A percentile compares a stretch with the other conserved stretches of the same genome.
Evolutionary conservation across 2,113 vertebrate species (phyloP).

Genomic region (Bufo bufo): DNA sequence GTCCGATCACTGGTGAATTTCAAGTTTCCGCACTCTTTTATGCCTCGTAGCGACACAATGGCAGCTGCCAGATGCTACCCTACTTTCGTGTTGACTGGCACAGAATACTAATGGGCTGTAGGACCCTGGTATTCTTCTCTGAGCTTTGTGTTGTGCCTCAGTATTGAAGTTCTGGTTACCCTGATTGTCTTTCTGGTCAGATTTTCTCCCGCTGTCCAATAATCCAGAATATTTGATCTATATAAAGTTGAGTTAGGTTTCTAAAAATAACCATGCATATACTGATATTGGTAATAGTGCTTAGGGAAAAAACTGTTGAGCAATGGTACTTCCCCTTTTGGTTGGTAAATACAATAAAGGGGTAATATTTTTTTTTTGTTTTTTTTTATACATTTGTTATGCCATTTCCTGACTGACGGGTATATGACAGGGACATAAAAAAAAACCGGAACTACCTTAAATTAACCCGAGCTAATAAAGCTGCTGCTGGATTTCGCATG

Average conservation of each 20-base stretch:
- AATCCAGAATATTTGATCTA: no score
- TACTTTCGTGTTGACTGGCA: constrained; percentile 1
- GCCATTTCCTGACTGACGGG: neutral
- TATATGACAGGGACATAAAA: constrained; percentile 20
- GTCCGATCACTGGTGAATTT: neutral
- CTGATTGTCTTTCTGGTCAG: no score
- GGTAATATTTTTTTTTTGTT: constrained; percentile 25
- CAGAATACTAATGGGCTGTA: constrained; percentile 1
- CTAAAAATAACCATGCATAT: neutral
- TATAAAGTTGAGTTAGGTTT: neutral
- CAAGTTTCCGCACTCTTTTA: neutral
- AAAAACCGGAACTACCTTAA: constrained; percentile 34
- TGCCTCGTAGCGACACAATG: neutral
- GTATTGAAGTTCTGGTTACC: neutral
- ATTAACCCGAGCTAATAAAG: neutral
- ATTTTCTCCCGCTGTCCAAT: no score
- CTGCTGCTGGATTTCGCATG: neutral
- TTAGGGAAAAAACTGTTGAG: neutral
- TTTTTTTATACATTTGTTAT: constrained; percentile 17
- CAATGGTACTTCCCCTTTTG: constrained; percentile 37
- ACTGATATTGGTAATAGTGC: neutral
- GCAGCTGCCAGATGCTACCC: neutral
- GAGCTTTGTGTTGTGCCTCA: neutral
- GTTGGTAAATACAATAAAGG: constrained; percentile 36
- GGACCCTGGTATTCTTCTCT: neutral